Base-by-base conservation (phyloP, 2,888 invertebrate species). In the Platycnemis pennipes region DNA sequence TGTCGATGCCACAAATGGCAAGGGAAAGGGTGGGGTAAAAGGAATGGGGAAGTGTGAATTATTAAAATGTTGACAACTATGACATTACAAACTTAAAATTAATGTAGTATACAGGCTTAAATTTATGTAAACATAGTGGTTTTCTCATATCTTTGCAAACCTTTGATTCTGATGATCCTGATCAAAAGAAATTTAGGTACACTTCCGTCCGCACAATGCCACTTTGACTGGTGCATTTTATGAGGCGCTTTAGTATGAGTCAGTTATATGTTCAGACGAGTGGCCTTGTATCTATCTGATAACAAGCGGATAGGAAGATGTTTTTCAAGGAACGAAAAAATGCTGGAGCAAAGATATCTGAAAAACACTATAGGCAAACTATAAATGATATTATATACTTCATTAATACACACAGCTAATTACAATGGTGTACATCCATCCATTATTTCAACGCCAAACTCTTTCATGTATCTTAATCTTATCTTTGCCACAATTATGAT, bases 1-100 rank as follows among this genome's bases (percentile, higher is more conserved):
- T 94, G 49, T 49, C 49, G 49, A 49, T 49, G 94, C 86, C 88
- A 94, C 94, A 44, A 87, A 94, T n/a, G n/a, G n/a, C n/a, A n/a
- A 63, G 94, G 87, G 69, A 87, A 94, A 94, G 88, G n/a, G 91
- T 94, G 77, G n/a, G 77, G 77, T n/a, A 26, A 22, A 22, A 42
- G 37, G 53, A 22, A 56, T 8, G 89, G 89, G 56, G 44, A 89
- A 89, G 63, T 56, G 53, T 53, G 89, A 89, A 89, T 89, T 89
- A 89, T 89, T 89, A 89, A 89, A 89, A 89, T 89, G 89, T 26
- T 89, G 89, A 42, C 31, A 89, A 19, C 16, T 7, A 22, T 63
- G 26, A 63, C 7, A 63, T 22, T 63, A 63, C 63, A 63, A 63
- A 26, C 26, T 22, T 8, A 63, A 5, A 3, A 49, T 49, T 16